Evolutionary conservation across 2,888 invertebrate genomes (phyloP), one percentile per base, ranked within the genome.

Genomic region (Leptinotarsa tumamoca): DNA sequence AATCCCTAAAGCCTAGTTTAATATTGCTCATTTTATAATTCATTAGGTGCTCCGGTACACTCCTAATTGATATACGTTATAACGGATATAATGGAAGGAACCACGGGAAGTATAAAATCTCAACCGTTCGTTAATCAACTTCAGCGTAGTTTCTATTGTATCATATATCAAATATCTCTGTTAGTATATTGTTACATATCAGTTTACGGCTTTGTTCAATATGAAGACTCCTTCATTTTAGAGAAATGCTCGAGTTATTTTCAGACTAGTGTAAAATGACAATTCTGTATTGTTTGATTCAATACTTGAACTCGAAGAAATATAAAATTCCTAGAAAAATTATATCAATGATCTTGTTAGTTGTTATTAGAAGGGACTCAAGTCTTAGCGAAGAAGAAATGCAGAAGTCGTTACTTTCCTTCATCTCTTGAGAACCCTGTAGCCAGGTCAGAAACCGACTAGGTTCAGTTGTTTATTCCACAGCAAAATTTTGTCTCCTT

Each of bases 41-140:
- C 63, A 63, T 63, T 63, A 63, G 63, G 33, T 33, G 27, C 33
- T 43, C 43, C 43, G 63, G 33, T 43, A 27, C n/a, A 58, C 10
- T n/a, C 33, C 63, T 63, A 63, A 63, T 63, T 63, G 63, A 63
- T 63, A 63, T 63, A 63, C 63, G 63, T 33, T 63, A 63, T 63
- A 63, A 43, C 43, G 63, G 27, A 63, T 63, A 63, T 43, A 63
- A 63, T 63, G 33, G 43, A 63, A 43, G 56, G 10, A 27, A 54
- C 69, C 51, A 33, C 27, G 27, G 69, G 18, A 69, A 69, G 69
- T 69, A 56, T 54, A 56, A 69, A 69, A 69, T 69, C 69, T 69
- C 69, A 69, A 56, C 56, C 56, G 69, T 56, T 69, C 69, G 56
- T 69, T 69, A 21, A 56, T 69, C 69, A 51, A 54, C 69, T 56